Percentiles rank a stretch among this genome's conserved stretches.
These are phyloP conservation scores for Heliconius erato DNA, from an alignment of 2,888 invertebrate species.

Conservation along the genomic window DNA sequence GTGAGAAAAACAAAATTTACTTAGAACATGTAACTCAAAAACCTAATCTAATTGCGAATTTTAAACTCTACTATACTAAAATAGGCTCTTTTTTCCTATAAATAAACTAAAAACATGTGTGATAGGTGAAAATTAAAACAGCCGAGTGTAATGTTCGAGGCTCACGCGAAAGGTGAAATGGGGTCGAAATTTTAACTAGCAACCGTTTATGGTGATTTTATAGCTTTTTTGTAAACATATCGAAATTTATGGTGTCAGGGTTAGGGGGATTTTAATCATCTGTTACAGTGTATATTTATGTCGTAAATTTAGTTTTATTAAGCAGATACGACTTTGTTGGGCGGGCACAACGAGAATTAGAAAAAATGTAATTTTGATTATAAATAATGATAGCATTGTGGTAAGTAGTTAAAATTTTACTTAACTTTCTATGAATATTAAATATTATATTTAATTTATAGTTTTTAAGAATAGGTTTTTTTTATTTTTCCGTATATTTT, in stretches of 20 bases:
- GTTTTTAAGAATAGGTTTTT: no score
- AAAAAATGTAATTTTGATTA: background rate
- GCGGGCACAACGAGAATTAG: background rate
- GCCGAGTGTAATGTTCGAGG: slow-evolving; percentile 61
- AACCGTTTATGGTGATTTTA: slow-evolving; percentile 51
- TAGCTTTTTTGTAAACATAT: slow-evolving; percentile 53
- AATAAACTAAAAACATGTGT: slow-evolving; percentile 62
- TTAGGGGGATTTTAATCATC: slow-evolving; percentile 51
- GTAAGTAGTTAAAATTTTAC: background rate
- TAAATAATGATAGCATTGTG: background rate
- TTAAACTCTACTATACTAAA: slow-evolving; percentile 36
- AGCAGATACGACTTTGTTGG: slow-evolving; percentile 15
- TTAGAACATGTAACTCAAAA: slow-evolving; percentile 30
- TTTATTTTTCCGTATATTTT: no score
- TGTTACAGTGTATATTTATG: slow-evolving; percentile 43
- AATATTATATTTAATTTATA: background rate
- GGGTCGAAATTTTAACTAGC: slow-evolving; percentile 53
- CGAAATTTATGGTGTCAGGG: slow-evolving; percentile 51
- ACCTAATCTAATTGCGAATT: slow-evolving; percentile 20
- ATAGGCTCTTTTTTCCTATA: slow-evolving; percentile 36
- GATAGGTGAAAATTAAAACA: slow-evolving; percentile 76
- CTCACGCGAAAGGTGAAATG: slow-evolving; percentile 62
- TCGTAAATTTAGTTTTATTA: slow-evolving; percentile 39
- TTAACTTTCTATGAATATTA: background rate
- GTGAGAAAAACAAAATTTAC: slow-evolving; percentile 45